These are phyloP conservation scores for Corvus hawaiiensis DNA, from an alignment of 2,113 vertebrate species.

Conservation along the genomic window DNA sequence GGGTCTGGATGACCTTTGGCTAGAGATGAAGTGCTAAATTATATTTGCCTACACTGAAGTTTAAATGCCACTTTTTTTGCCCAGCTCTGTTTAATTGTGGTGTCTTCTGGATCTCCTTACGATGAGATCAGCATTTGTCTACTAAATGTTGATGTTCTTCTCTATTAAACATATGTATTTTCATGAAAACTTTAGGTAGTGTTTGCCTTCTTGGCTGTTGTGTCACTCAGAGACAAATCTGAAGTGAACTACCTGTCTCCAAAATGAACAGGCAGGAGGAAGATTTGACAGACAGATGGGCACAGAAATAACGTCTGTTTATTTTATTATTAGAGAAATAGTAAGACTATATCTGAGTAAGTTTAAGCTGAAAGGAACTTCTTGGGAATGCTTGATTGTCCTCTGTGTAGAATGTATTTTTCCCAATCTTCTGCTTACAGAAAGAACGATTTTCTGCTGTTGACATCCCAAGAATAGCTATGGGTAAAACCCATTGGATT, in stretches of 20 bases:
- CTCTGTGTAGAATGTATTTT: not conserved
- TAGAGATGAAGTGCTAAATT: not conserved
- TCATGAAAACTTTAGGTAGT: not conserved
- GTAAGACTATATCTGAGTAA: not conserved
- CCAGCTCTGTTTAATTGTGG: not conserved
- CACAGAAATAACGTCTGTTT: not conserved
- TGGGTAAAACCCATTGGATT: not conserved
- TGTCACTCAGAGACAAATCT: not conserved
- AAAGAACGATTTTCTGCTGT: not conserved
- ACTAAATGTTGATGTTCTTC: not conserved
- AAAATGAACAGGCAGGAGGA: not conserved
- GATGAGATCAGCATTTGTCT: not conserved
- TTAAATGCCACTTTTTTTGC: not conserved
- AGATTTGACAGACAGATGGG: not conserved
- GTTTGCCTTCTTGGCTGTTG: not conserved
- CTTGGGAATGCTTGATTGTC: not conserved
- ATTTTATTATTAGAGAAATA: not conserved
- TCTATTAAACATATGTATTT: not conserved
- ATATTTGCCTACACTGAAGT: not conserved
- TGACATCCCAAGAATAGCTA: not conserved
- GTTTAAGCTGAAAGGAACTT: not conserved
- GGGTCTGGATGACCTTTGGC: not conserved
- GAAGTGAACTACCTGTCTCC: not conserved
- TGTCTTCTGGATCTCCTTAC: not conserved
- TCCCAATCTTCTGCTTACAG: not conserved